phyloP scores from a whole-genome alignment of 2,797 vertebrate genomes.

The Rhincodon typus region DNA sequence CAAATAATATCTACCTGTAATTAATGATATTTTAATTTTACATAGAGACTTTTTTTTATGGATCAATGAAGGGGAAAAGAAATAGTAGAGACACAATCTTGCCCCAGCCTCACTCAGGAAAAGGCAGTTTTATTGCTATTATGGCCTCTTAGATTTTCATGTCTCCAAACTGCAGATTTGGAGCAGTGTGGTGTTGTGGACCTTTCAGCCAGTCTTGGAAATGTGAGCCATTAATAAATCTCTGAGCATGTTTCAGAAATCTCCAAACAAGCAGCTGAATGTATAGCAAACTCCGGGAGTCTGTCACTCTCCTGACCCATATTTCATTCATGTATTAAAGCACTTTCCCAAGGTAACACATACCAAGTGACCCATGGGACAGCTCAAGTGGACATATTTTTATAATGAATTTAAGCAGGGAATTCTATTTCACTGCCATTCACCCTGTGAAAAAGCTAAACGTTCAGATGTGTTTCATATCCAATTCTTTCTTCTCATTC shows the following conservation, averaged over 20 bases:
- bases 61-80: background rate
- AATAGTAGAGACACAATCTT: background rate
- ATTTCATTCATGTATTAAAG: background rate
- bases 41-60: background rate
- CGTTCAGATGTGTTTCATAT: background rate
- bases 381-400: background rate
- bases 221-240: background rate
- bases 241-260: background rate
- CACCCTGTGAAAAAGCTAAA: background rate
- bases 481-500: background rate
- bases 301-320: background rate
- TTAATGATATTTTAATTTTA: background rate
- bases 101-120: background rate
- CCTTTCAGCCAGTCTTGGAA: background rate
- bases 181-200: background rate
- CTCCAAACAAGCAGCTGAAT: background rate
- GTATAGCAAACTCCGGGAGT: background rate
- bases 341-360: background rate
- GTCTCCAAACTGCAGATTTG: background rate
- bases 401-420: background rate
- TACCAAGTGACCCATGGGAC: background rate
- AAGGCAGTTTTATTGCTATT: background rate
- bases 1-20: background rate
- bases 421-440: background rate
- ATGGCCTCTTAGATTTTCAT: background rate